A percentile compares a stretch with the other conserved stretches of the same genome.
Evolutionary conservation across 2,888 invertebrate genomes (phyloP).

Genomic region (Aleiodes leptofemur): DNA sequence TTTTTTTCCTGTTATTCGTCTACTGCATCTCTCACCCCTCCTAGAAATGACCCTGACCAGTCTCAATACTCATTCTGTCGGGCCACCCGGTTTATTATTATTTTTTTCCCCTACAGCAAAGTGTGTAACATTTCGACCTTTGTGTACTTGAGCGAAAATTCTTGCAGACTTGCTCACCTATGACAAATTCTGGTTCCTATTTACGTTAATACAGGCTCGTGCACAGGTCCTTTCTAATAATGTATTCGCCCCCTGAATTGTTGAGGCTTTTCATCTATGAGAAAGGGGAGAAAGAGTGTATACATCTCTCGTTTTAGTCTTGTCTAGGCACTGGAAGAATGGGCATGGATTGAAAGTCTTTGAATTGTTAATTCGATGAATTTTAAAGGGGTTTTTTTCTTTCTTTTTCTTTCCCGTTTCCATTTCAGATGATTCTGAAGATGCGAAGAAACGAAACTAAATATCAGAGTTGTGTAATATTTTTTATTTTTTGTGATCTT

Average conservation of each 20-base stretch:
- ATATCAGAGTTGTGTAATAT: too few relatives aligned
- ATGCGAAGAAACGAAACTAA: not conserved
- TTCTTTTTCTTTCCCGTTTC: slow-evolving; percentile 19
- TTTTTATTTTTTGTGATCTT: not conserved
- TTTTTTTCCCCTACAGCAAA: slow-evolving; percentile 36
- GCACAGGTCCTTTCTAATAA: slow-evolving; percentile 53
- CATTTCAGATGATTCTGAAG: slow-evolving; percentile 25
- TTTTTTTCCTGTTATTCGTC: slow-evolving; percentile 1
- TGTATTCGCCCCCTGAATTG: slow-evolving; percentile 46
- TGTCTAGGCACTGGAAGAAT: slow-evolving; percentile 34
- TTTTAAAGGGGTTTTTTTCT: not conserved
- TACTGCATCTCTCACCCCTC: slow-evolving; percentile 36
- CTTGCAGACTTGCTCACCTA: slow-evolving; percentile 29
- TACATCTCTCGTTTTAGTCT: slow-evolving; percentile 12
- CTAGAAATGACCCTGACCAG: slow-evolving; percentile 68
- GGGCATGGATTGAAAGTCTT: slow-evolving; percentile 27
- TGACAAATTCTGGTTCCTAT: slow-evolving; percentile 51
- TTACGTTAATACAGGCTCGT: slow-evolving; percentile 42
- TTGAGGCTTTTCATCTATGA: not conserved
- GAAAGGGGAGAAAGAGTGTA: slow-evolving; percentile 26
- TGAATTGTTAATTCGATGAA: slow-evolving; percentile 1
- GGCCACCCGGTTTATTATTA: slow-evolving; percentile 32
- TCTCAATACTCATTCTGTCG: slow-evolving; percentile 68
- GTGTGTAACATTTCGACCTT: slow-evolving; percentile 36
- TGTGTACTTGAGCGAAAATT: slow-evolving; percentile 38